Evolutionary conservation across 2,113 vertebrate species (phyloP), one percentile per base, ranked within the genome.

Genomic region (Siniperca knerii): DNA sequence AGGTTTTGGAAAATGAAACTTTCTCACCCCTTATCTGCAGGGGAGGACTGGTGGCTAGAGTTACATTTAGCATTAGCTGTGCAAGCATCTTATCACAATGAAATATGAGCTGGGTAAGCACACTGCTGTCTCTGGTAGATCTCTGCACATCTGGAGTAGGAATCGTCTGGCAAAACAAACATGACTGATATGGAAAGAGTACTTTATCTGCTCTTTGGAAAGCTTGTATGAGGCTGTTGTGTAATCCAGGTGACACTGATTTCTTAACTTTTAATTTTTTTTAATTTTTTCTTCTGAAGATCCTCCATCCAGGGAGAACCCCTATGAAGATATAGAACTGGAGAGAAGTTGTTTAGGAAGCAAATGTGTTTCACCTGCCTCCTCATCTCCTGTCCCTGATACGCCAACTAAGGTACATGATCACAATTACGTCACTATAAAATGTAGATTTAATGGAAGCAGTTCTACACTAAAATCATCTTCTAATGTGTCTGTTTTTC

Each of bases 251-350:
- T 80, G 55, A 69, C 29, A n/a, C 1, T 61, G 52, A 81, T 66
- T 70, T 84, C 12, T 86, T 12, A 4, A 4, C 71, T 60, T 75
- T 61, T 58, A 60, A 1, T 29, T 29, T 29, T 29, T 29, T 29
- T 29, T 1, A 29, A 29, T 29, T 61, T 62, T 67, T 73, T 77
- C 82, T 88, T 74, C 78, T 88, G 15, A 94, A 99, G 98, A 99
- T 92, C 97, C 97, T 5, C 97, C 98, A 33, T 94, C 95, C 18
- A 99, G 99, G 95, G 98, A 99, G 88, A 99, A 99, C 85, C 98
- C 97, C 21, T 99, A 99, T 1, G 98, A 99, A 95, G 98, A 99
- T 69, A 97, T 99, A 3, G 98, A 99, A 91, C 91, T 97, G 81
- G 97, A 98, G 62, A 97, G 97, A 90, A 97, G 95, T 83, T 97